These are phyloP conservation scores for Eciton burchellii DNA, from an alignment of 1,140 invertebrate species.

Conservation along the genomic window DNA sequence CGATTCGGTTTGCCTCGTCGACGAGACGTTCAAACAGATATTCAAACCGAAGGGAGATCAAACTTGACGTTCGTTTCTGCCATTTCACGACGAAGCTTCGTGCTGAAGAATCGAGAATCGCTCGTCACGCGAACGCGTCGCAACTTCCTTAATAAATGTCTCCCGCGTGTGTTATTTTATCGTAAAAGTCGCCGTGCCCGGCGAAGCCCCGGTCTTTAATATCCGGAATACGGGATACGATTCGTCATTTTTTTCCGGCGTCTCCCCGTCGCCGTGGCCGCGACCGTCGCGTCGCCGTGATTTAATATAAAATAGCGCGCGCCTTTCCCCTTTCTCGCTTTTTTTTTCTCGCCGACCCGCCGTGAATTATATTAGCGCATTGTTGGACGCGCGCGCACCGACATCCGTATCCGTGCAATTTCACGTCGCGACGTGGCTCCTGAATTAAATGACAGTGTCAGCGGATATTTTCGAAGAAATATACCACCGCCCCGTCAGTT, in stretches of 20 bases:
- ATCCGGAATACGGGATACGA: slow-evolving; percentile 38
- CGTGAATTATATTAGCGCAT: slow-evolving; percentile 37
- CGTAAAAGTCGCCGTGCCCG: slow-evolving; percentile 33
- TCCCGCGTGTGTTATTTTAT: slow-evolving; percentile 47
- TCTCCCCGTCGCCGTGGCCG: background rate
- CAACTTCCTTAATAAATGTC: slow-evolving; percentile 59
- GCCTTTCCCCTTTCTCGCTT: background rate
- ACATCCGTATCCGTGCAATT: slow-evolving; percentile 22
- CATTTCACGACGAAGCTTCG: background rate
- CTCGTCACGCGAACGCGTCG: background rate
- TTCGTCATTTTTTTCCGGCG: slow-evolving; percentile 45
- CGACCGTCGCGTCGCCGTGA: slow-evolving; percentile 12
- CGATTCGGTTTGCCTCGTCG: background rate
- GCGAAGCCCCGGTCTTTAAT: slow-evolving; percentile 42
- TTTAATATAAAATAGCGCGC: slow-evolving; percentile 49
- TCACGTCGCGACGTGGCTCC: background rate
- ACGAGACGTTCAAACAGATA: too few species aligned
- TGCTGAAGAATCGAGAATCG: slow-evolving; percentile 1
- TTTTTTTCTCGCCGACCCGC: background rate
- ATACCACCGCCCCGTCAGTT: background rate
- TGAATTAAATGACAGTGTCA: slow-evolving; percentile 12
- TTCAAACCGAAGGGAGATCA: background rate
- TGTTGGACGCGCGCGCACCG: too few species aligned
- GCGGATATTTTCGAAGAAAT: slow-evolving; percentile 10
- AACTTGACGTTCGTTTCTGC: slow-evolving; percentile 20